Base-by-base conservation (phyloP, 1,140 invertebrate species). In the Hydropsyche tenuis region DNA sequence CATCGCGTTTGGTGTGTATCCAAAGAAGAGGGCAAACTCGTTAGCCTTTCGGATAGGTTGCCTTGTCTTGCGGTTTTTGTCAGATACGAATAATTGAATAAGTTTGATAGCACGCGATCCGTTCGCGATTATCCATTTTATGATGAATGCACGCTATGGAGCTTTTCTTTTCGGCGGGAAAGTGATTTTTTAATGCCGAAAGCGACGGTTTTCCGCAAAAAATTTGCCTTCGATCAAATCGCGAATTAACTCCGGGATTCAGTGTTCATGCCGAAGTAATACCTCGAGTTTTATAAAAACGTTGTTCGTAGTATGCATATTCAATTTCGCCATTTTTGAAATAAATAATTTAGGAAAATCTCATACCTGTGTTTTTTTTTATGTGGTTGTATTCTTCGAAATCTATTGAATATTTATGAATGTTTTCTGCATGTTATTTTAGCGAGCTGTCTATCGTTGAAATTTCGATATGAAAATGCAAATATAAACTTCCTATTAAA, bases 71-170 rank as follows among this genome's bases (percentile, higher is more conserved):
- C 42, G 66, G 66, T 25, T 69, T 69, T 53, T 30, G 46, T 53
- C 46, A 69, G 66, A 30, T 43, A 48, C 45, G 66, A 53, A 69
- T 69, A 69, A 69, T 69, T 69, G 66, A 69, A 69, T 69, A 69
- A 69, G 66, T 69, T 69, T 69, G 30, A 69, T 69, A 23, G 66
- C 66, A 69, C 37, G 66, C 66, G 37, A 69, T 9, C 46, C 16
- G 9, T 11, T 53, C 48, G 48, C 48, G 9, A 16, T 53, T 18
- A 18, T 37, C 9, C 66, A 20, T 69, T n/a, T 46, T 48, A 69
- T 48, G 66, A 20, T 42, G 45, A 22, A 23, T 66, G 12, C 30
- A 30, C 60, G 60, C 60, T 23, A 63, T 63, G 11, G 60, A 12
- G n/a, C 25, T 63, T 30, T 25, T 62, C 22, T 27, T 37, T 37